phyloP scores from a whole-genome alignment of 2,113 vertebrate genomes.

The Ursus arctos region DNA sequence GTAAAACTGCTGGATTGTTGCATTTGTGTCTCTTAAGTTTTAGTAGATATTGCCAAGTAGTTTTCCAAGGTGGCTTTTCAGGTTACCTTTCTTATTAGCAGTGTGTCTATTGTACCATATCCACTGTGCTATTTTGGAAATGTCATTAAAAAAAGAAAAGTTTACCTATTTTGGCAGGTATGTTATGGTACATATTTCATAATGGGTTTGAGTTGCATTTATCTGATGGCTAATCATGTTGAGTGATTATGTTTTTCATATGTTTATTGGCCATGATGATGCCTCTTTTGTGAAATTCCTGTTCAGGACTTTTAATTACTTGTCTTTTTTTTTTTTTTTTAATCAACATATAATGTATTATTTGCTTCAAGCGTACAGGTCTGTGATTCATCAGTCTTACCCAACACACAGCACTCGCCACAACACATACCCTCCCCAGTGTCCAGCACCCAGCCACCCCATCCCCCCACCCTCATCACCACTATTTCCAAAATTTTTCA shows the following conservation, averaged over 20 bases:
- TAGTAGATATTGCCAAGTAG: not conserved
- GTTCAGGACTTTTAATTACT: not conserved
- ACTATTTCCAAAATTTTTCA: not conserved
- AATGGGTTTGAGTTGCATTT: not conserved
- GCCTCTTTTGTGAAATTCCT: not conserved
- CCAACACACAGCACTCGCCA: not conserved
- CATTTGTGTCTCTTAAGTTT: not conserved
- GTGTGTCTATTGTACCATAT: not conserved
- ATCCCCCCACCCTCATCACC: not conserved
- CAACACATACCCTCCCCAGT: not conserved
- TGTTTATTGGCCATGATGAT: not conserved
- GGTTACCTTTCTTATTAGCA: not conserved
- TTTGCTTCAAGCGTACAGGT: not conserved
- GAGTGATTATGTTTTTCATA: not conserved
- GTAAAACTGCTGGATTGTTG: not conserved
- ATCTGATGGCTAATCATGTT: not conserved
- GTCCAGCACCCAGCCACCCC: not conserved
- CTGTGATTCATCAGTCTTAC: not conserved
- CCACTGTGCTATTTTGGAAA: not conserved
- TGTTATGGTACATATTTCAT: not conserved
- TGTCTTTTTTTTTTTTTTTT: not conserved
- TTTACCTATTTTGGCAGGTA: not conserved
- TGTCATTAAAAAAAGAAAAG: not conserved
- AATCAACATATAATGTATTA: not conserved
- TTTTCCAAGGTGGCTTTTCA: not conserved